These are phyloP conservation scores for Drosophila nasuta DNA, from an alignment of 1,140 invertebrate genomes.

Conservation along the genomic window DNA sequence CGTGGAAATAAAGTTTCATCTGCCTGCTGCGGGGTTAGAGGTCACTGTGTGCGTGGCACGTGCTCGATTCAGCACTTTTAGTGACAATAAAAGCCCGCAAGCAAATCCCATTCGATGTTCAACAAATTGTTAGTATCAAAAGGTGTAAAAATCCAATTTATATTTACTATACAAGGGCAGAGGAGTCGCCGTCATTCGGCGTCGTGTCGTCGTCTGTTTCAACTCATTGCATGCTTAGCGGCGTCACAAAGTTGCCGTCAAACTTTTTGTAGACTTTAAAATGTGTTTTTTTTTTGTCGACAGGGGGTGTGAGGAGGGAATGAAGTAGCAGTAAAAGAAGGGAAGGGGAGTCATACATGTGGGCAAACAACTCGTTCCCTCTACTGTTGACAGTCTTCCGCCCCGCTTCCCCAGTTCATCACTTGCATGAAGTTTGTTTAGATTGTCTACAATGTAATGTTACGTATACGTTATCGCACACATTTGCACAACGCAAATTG, in stretches of 20 bases:
- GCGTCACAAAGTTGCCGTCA: constrained; percentile 43
- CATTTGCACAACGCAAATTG: constrained; percentile 34
- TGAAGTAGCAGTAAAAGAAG: neutral
- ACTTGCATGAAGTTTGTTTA: constrained; percentile 22
- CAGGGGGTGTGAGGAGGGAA: neutral
- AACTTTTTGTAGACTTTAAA: constrained; percentile 40
- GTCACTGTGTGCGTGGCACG: constrained; percentile 5
- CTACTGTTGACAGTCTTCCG: constrained; percentile 19
- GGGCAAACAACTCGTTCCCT: constrained; percentile 37
- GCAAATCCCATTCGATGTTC: constrained; percentile 16
- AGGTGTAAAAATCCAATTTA: constrained; percentile 57
- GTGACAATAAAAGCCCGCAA: constrained; percentile 33
- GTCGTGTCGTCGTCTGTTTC: neutral
- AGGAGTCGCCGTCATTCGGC: neutral
- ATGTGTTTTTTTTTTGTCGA: constrained; percentile 31
- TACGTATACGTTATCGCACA: constrained; percentile 28
- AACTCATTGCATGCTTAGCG: constrained; percentile 29
- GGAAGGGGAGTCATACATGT: constrained; percentile 6
- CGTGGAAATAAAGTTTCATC: neutral
- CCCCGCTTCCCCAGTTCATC: neutral
- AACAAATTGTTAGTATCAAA: constrained; percentile 32
- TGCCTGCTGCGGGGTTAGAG: neutral
- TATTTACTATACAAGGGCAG: constrained; percentile 26
- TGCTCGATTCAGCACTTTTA: constrained; percentile 17
- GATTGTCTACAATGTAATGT: constrained; percentile 29